Evolutionary conservation across 2,113 vertebrate species (phyloP).

Genomic region (Otocyon megalotis): DNA sequence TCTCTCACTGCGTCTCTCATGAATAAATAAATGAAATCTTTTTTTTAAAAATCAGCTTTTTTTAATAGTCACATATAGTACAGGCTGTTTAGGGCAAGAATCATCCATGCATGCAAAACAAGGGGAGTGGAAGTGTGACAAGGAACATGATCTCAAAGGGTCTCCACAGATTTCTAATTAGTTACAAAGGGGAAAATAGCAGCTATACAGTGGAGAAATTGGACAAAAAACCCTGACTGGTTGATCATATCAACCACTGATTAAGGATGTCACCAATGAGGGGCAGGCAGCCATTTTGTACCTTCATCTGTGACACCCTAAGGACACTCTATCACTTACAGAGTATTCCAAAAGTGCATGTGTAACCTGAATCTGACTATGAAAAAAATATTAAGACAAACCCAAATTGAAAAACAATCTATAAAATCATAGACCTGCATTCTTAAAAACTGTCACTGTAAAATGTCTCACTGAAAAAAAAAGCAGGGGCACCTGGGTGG

Average conservation of each 20-base stretch:
- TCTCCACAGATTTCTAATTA: background rate
- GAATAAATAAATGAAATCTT: too few species aligned
- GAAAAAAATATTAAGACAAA: constrained; percentile 7
- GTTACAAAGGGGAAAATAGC: background rate
- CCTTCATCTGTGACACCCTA: too few species aligned
- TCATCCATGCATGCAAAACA: background rate
- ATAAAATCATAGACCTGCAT: background rate
- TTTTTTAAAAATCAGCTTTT: background rate
- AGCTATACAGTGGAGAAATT: background rate
- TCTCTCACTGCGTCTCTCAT: too few species aligned
- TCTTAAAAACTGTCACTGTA: background rate
- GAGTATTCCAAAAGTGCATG: background rate
- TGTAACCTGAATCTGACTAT: background rate
- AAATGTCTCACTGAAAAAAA: too few species aligned
- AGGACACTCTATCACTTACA: background rate
- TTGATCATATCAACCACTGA: background rate
- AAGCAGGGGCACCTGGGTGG: background rate
- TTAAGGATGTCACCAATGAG: background rate
- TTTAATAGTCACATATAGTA: background rate
- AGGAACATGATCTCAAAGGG: background rate
- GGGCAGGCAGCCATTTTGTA: too few species aligned
- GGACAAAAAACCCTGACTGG: background rate
- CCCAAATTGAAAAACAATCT: background rate
- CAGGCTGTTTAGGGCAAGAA: constrained; percentile 31
- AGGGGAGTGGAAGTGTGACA: background rate